These are phyloP conservation scores for Vidua macroura DNA, from an alignment of 2,113 vertebrate species.

Conservation along the genomic window DNA sequence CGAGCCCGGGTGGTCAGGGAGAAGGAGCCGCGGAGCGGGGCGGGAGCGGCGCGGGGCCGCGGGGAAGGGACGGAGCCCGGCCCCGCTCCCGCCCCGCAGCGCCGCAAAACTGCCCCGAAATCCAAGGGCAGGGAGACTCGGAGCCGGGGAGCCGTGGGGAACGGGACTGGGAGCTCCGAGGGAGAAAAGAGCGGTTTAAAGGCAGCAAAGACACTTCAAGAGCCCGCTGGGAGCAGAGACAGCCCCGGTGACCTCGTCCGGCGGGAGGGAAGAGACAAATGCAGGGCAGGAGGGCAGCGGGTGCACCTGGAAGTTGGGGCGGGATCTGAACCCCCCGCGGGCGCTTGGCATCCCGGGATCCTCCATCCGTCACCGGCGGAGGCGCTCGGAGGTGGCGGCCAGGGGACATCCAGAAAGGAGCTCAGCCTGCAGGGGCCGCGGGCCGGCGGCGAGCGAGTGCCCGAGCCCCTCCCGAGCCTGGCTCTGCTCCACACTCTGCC, in stretches of 20 bases:
- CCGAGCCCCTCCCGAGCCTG: background rate
- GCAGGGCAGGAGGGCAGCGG: background rate
- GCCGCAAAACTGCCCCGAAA: accelerated
- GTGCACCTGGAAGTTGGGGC: background rate
- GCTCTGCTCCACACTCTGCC: background rate
- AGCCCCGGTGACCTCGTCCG: accelerated
- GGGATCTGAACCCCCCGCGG: background rate
- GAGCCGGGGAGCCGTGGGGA: background rate
- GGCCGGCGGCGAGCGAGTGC: no score
- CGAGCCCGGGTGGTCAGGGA: background rate
- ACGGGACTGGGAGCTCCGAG: accelerated
- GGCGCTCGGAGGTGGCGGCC: background rate
- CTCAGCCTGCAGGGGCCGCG: background rate
- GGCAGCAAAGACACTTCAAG: accelerated
- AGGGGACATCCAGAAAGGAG: background rate
- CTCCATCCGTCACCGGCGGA: background rate
- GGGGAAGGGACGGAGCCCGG: background rate
- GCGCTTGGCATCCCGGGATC: background rate
- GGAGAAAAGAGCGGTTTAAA: background rate
- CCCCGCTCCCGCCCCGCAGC: accelerated
- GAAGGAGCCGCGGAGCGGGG: background rate
- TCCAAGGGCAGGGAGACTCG: accelerated
- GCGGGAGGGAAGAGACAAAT: background rate
- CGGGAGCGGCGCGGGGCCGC: accelerated
- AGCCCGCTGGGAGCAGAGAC: background rate